A percentile compares a stretch with the other conserved stretches of the same genome.
Conservation (phyloP, 2,113 vertebrate species). For the Macaca nemestrina region DNA sequence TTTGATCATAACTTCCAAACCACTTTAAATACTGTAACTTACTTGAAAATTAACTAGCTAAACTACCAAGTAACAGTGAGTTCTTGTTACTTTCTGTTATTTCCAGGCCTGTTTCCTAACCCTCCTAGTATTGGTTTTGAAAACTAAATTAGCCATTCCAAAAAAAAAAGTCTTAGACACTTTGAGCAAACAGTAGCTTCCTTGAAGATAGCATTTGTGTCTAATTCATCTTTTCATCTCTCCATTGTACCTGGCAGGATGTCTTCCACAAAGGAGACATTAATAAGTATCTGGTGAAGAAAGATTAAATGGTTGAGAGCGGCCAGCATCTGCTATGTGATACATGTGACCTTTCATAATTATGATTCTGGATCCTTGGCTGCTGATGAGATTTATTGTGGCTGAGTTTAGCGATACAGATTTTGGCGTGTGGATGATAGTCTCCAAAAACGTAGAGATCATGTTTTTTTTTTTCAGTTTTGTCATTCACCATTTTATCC, state of each 20-base stretch:
- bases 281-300: background rate
- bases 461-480: background rate
- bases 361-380: background rate
- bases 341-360: background rate
- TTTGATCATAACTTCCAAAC: conserved; percentile 30
- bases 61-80: background rate
- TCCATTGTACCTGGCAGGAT: background rate
- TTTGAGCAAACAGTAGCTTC: background rate
- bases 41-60: background rate
- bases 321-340: background rate
- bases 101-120: conserved; percentile 25
- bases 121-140: background rate
- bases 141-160: background rate
- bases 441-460: background rate
- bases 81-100: conserved; percentile 31
- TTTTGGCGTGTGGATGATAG: conserved; percentile 16
- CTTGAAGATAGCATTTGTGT: background rate
- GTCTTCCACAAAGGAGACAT: background rate
- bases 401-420: background rate
- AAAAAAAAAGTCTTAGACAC: background rate
- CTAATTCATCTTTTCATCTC: background rate
- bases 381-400: background rate
- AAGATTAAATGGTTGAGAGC: background rate
- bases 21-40: background rate
- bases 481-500: background rate